phyloP scores from a whole-genome alignment of 2,113 vertebrate species.

The Elanus axillaris region DNA sequence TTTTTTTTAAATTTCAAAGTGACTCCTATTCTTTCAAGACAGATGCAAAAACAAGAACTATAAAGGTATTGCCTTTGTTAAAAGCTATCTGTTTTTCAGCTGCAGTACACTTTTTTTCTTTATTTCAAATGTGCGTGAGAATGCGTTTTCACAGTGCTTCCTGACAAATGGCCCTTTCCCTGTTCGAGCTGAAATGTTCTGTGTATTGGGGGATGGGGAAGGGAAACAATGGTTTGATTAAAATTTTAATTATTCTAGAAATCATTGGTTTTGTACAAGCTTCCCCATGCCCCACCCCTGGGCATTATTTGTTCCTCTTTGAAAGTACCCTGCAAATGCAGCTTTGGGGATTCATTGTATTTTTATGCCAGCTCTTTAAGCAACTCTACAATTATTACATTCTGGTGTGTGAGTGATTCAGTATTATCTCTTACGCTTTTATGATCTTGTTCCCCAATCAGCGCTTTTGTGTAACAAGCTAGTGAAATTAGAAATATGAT shows the following conservation, averaged over 20 bases:
- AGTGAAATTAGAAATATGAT: conserved; percentile 68
- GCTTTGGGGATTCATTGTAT: conserved; percentile 16
- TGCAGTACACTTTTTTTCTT: not conserved
- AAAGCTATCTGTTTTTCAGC: not conserved
- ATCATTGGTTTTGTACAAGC: not conserved
- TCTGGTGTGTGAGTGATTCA: conserved; percentile 20
- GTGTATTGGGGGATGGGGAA: not conserved
- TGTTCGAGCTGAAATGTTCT: not conserved
- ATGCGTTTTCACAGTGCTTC: fast-evolving
- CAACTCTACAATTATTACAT: conserved; percentile 42
- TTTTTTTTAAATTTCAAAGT: not conserved
- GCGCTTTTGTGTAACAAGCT: conserved; percentile 50
- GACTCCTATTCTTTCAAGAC: not conserved
- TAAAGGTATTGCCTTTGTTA: not conserved
- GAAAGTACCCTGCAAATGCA: not conserved
- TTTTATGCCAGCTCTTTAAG: conserved; percentile 25
- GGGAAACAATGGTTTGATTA: not conserved
- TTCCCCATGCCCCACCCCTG: not conserved
- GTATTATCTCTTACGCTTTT: conserved; percentile 53
- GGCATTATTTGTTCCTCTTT: conserved; percentile 37
- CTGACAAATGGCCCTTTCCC: not conserved
- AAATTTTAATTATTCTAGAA: conserved; percentile 41
- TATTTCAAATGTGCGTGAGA: not conserved
- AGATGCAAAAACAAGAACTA: not conserved
- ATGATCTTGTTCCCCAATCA: conserved; percentile 45